A percentile compares a stretch with the other conserved stretches of the same genome.
phyloP scores from a whole-genome alignment of 2,888 invertebrate species.

The Lottia gigantea region DNA sequence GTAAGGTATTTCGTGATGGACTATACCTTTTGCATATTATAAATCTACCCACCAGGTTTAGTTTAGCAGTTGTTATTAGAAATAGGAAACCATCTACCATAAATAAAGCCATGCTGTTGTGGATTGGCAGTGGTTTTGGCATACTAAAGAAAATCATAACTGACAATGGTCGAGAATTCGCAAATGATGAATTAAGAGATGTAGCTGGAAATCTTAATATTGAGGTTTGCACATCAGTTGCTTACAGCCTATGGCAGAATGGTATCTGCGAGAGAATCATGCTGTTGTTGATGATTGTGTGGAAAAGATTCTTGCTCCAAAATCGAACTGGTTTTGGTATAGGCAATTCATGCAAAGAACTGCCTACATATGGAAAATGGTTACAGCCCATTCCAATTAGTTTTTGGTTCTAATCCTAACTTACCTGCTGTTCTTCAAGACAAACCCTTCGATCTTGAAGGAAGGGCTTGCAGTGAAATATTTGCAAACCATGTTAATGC shows the following conservation, averaged over 20 bases:
- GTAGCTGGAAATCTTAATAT: constrained; percentile 20
- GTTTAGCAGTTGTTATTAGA: no score
- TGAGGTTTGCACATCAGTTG: constrained; percentile 14
- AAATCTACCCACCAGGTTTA: no score
- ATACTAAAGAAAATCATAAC: no score
- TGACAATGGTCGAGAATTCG: constrained; percentile 25
- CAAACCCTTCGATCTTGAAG: constrained; percentile 19
- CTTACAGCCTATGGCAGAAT: constrained; percentile 4
- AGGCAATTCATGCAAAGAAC: constrained; percentile 17
- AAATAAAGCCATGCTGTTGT: no score
- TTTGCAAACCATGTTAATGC: constrained; percentile 32
- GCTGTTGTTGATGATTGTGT: constrained; percentile 17
- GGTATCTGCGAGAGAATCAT: constrained; percentile 9
- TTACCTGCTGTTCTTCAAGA: constrained; percentile 20
- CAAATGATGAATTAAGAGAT: constrained; percentile 13
- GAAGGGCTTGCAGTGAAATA: constrained; percentile 21
- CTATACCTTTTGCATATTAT: no score
- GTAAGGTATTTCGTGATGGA: constrained; percentile 1
- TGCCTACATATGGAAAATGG: constrained; percentile 18
- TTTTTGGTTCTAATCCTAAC: constrained; percentile 24
- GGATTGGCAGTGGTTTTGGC: no score
- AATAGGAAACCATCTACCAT: no score
- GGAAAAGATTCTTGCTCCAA: constrained; percentile 7
- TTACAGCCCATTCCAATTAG: constrained; percentile 24
- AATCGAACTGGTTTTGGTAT: constrained; percentile 14